Percentiles rank a stretch among this genome's conserved stretches.
Conservation (phyloP, 1,140 invertebrate species). For the Eumaeus atala region DNA sequence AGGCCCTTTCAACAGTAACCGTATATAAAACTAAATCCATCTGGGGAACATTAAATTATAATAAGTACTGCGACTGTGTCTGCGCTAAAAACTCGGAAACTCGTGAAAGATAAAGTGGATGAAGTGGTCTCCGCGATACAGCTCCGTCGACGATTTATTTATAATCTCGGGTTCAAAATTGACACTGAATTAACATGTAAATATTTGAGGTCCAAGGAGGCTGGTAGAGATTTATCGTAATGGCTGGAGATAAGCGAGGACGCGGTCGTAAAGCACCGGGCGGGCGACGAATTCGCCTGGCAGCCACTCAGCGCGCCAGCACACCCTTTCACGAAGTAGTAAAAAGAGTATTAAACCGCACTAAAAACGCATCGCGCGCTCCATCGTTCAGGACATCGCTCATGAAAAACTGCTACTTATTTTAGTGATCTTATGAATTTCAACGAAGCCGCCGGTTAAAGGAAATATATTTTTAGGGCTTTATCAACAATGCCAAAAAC, state of each 20-base stretch:
- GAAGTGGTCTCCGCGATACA: slow-evolving; percentile 46
- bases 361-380: slow-evolving; percentile 65
- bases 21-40: too few species aligned
- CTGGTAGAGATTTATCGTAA: slow-evolving; percentile 67
- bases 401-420: slow-evolving; percentile 51
- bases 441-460: slow-evolving; percentile 52
- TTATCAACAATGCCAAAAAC: slow-evolving; percentile 7
- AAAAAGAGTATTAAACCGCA: slow-evolving; percentile 71
- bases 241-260: slow-evolving; percentile 63
- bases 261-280: slow-evolving; percentile 57
- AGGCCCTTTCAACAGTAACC: too few species aligned
- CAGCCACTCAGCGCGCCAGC: slow-evolving; percentile 34
- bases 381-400: slow-evolving; percentile 32
- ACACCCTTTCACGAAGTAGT: slow-evolving; percentile 71
- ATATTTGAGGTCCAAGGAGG: slow-evolving; percentile 71
- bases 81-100: slow-evolving; percentile 57
- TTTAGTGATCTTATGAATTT: slow-evolving; percentile 70
- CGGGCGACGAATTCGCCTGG: slow-evolving; percentile 27
- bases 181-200: slow-evolving; percentile 72
- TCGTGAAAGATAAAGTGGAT: slow-evolving; percentile 63
- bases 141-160: slow-evolving; percentile 62
- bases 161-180: slow-evolving; percentile 68
- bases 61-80: slow-evolving; percentile 33
- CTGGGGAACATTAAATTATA: slow-evolving; percentile 45
- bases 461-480: slow-evolving; percentile 38